Base-by-base conservation (phyloP, 1,140 invertebrate genomes). In the Drosophila lini region DNA sequence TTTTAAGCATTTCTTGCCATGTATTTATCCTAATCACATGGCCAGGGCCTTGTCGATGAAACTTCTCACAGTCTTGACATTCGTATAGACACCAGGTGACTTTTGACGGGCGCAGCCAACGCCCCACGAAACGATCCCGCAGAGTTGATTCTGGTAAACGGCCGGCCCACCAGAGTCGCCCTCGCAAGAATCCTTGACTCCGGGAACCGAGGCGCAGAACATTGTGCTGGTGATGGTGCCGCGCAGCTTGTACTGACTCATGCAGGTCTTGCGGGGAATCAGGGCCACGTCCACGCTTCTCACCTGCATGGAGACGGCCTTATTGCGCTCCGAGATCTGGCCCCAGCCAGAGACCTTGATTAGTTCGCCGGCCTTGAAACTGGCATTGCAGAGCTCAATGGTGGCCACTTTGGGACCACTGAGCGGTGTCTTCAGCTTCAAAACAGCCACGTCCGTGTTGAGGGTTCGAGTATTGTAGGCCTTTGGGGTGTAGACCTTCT, bases 91-190 rank as follows among this genome's bases (percentile, higher is more conserved):
- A 9, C 93, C 93, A 0, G 94, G 94, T 62, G 84, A 94, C 9
- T 92, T 92, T 15, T 70, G 50, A 0, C 86, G 60, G 0, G 84
- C 94, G 69, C 95, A 95, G 22, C 94, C 93, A 3, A 94, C 91
- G 0, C 92, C 90, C 93, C 93, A 94, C 0, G 94, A 94, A 55
- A 94, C 93, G 9, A 95, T 93, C 1, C 95, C 95, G 25, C 93
- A 93, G 13, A 93, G 86, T 47, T 93, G 90, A 3, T 91, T 90
- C 41, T 93, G 91, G 74, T 94, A 94, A 10, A 95, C 90, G 1
- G 95, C 81, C 7, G 95, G 95, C 13, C 95, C 94, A 9, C 95
- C 95, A 0, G 93, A 94, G 78, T 95, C 95, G 48, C 95, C 95
- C 44, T 85, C 76, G 55, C 90, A 91, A 36, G 90, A 45, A 62